Evolutionary conservation across 2,797 vertebrate genomes (phyloP).

Genomic region (Ataeniobius toweri): DNA sequence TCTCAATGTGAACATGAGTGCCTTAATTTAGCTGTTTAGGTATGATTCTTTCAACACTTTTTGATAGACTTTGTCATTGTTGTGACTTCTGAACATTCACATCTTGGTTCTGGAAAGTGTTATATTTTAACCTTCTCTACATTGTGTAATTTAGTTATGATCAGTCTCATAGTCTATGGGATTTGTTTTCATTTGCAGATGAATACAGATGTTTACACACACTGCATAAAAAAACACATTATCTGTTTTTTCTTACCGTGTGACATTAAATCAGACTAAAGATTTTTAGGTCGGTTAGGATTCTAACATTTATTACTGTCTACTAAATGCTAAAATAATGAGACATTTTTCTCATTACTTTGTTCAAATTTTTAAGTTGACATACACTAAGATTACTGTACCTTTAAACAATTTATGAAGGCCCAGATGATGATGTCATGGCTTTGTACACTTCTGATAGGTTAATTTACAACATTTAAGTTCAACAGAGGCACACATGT

Average conservation of each 20-base stretch:
- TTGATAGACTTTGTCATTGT: not conserved
- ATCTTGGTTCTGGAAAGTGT: not conserved
- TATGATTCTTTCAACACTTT: too few relatives aligned
- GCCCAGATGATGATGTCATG: too few relatives aligned
- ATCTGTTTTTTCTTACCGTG: not conserved
- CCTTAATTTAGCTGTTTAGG: not conserved
- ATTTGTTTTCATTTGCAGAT: not conserved
- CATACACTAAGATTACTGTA: too few relatives aligned
- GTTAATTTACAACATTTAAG: not conserved
- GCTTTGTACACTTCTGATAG: too few relatives aligned
- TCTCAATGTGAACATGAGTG: not conserved
- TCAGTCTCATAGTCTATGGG: not conserved
- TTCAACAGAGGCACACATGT: not conserved
- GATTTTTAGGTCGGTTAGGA: not conserved
- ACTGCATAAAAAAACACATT: not conserved
- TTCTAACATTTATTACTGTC: not conserved
- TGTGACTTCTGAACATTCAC: not conserved
- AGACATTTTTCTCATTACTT: too few relatives aligned
- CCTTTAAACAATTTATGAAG: too few relatives aligned
- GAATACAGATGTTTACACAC: not conserved
- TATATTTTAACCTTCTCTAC: not conserved
- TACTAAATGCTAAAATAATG: not conserved
- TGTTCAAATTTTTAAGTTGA: too few relatives aligned
- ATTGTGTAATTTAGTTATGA: not conserved
- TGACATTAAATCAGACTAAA: not conserved